These are phyloP conservation scores for Tetragnatha montana DNA, from an alignment of 2,888 invertebrate species.

Conservation along the genomic window DNA sequence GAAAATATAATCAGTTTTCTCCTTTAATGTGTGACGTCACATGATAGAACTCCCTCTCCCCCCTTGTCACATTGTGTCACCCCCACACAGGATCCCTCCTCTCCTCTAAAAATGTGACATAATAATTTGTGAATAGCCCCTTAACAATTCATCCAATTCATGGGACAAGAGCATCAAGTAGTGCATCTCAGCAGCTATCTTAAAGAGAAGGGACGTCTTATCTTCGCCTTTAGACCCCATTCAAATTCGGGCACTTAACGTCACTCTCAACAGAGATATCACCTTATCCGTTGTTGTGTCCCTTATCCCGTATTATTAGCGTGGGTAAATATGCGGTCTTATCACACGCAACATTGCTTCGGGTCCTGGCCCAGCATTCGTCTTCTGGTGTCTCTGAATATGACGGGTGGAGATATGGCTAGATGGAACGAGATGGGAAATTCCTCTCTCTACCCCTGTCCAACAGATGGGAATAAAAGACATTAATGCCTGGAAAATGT, in stretches of 20 bases:
- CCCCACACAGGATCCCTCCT: too few relatives aligned
- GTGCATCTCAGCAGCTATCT: too few relatives aligned
- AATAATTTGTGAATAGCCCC: too few relatives aligned
- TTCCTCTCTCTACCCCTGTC: background rate
- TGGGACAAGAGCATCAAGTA: too few relatives aligned
- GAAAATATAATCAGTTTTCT: too few relatives aligned
- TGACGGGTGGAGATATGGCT: background rate
- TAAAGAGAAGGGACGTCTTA: background rate
- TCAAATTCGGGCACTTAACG: background rate
- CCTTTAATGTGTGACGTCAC: too few relatives aligned
- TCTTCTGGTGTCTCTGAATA: background rate
- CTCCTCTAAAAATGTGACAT: too few relatives aligned
- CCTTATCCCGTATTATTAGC: background rate
- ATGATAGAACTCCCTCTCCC: too few relatives aligned
- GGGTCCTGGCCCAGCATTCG: background rate
- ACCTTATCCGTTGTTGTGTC: background rate
- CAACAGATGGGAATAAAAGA: background rate
- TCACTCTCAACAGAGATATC: background rate
- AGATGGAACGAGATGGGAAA: background rate
- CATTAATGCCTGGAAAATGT: too few relatives aligned
- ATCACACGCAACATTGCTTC: background rate
- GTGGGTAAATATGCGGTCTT: background rate
- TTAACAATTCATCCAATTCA: too few relatives aligned
- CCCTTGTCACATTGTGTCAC: too few relatives aligned
- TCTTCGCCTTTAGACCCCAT: background rate